Conservation (phyloP, 2,113 vertebrate species). For the Genyomyrus donnyi region DNA sequence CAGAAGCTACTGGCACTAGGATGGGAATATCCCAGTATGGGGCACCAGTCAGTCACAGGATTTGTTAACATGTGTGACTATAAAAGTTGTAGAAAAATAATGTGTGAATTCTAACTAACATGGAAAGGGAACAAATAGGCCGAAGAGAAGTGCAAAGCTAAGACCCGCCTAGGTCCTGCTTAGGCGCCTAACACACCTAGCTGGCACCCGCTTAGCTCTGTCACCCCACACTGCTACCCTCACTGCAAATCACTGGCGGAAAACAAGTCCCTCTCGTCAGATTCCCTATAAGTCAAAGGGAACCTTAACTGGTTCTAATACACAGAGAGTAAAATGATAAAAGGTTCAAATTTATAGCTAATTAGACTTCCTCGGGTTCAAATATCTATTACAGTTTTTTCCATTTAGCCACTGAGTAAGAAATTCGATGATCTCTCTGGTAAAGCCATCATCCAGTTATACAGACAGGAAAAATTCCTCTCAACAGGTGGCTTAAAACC, state of each 20-base stretch:
- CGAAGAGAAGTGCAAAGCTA: neutral
- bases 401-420: neutral
- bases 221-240: neutral
- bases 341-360: neutral
- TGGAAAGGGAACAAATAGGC: neutral
- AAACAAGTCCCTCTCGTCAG: neutral
- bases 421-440: neutral
- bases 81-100: neutral
- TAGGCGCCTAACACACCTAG: neutral
- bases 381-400: neutral
- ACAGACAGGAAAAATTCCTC: neutral
- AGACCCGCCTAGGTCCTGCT: neutral
- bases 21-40: neutral
- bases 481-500: slow-evolving; percentile 1
- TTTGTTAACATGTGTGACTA: neutral
- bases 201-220: neutral
- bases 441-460: slow-evolving; percentile 14
- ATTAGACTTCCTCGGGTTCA: neutral
- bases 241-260: neutral
- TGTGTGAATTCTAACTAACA: neutral
- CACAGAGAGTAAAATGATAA: neutral
- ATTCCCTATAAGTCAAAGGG: neutral
- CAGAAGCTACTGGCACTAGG: neutral
- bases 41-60: neutral
- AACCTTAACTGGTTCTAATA: neutral